Evolutionary conservation across 2,113 vertebrate genomes (phyloP).

Genomic region (Xenopus borealis): DNA sequence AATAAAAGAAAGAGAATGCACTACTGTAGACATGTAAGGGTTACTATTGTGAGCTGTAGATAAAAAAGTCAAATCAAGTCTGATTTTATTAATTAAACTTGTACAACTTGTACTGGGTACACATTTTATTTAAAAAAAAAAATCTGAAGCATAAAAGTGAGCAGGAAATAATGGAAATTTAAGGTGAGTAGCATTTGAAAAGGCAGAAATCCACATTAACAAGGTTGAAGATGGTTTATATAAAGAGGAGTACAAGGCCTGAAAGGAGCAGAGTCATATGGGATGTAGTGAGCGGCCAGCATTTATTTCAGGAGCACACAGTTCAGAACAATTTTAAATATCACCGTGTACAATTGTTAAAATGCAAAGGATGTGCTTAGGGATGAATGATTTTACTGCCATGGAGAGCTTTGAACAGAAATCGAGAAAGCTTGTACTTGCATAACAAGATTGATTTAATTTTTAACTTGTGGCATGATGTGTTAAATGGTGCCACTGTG

Average conservation of each 20-base stretch:
- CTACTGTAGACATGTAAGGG: too few species aligned
- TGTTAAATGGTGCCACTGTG: background rate
- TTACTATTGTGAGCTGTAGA: too few species aligned
- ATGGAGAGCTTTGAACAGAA: background rate
- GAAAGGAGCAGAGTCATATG: constrained; percentile 18
- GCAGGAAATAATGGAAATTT: background rate
- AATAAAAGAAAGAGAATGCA: too few species aligned
- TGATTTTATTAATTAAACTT: too few species aligned
- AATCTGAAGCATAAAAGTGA: background rate
- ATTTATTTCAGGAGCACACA: constrained; percentile 23
- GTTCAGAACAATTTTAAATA: constrained; percentile 13
- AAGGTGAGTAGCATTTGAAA: background rate
- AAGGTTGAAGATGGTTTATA: background rate
- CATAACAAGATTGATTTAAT: background rate
- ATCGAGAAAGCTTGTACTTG: background rate
- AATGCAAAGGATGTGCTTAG: constrained; percentile 3
- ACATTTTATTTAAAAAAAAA: too few species aligned
- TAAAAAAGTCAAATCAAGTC: too few species aligned
- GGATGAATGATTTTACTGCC: constrained; percentile 8
- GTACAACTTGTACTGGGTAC: background rate
- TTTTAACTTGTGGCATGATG: background rate
- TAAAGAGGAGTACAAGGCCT: constrained; percentile 38
- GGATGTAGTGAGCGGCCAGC: constrained; percentile 27
- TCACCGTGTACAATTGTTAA: constrained; percentile 1
- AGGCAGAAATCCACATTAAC: background rate